Conservation (phyloP, 1,140 invertebrate species). For the Neoseiulus cucumeris region DNA sequence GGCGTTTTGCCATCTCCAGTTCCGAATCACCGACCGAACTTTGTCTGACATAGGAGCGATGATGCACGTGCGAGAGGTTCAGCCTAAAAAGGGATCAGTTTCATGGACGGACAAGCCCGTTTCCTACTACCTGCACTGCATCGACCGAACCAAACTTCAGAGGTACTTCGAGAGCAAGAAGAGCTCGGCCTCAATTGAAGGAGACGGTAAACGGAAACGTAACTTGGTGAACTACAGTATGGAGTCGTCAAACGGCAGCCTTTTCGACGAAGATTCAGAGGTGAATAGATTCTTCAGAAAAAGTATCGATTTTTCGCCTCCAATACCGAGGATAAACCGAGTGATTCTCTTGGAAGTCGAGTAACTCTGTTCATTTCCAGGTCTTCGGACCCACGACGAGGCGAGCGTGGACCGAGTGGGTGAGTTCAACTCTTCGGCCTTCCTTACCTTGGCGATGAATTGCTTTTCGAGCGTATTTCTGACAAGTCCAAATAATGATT, state of each 20-base stretch:
- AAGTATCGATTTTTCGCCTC: too few relatives aligned
- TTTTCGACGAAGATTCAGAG: conserved; percentile 22
- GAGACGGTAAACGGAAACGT: background rate
- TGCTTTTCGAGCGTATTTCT: background rate
- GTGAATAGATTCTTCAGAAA: too few relatives aligned
- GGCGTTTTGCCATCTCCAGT: conserved; percentile 91
- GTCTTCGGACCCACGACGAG: conserved; percentile 44
- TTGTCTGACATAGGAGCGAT: conserved; percentile 87
- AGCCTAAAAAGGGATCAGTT: conserved; percentile 76
- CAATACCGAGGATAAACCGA: too few relatives aligned
- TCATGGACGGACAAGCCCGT: conserved; percentile 97
- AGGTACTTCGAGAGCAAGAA: conserved; percentile 13
- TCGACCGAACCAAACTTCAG: conserved; percentile 60
- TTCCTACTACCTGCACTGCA: conserved; percentile 89
- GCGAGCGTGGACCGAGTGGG: conserved; percentile 48
- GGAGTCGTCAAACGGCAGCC: conserved; percentile 4
- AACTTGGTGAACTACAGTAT: conserved; percentile 1
- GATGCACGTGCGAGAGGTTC: conserved; percentile 91
- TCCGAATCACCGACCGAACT: conserved; percentile 81
- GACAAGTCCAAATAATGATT: too few relatives aligned
- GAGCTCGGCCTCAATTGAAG: conserved; percentile 7
- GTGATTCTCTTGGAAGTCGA: too few relatives aligned
- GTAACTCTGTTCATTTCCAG: too few relatives aligned
- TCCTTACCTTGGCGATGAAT: too few relatives aligned
- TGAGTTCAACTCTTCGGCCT: conserved; percentile 9